Evolutionary conservation across 2,888 invertebrate genomes (phyloP).

Genomic region (Gryllus longicercus): DNA sequence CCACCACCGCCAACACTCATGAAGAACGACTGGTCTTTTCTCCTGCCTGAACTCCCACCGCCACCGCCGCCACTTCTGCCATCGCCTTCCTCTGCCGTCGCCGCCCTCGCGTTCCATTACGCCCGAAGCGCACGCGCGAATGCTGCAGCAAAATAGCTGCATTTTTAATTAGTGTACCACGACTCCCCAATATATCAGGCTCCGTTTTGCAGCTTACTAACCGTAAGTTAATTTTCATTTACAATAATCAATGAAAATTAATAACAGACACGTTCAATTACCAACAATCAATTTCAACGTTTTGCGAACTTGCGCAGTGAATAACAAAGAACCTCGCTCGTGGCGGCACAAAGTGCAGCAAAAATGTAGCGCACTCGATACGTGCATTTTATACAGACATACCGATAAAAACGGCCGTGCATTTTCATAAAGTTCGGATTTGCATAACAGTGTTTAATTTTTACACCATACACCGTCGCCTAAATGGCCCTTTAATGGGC

Average conservation of each 20-base stretch:
- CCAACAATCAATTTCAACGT: neutral
- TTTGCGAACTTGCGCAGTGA: conserved; percentile 2
- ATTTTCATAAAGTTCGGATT: neutral
- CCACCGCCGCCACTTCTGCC: no score
- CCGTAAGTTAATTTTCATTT: neutral
- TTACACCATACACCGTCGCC: no score
- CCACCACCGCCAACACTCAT: no score
- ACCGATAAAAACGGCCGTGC: neutral
- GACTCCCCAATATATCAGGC: neutral
- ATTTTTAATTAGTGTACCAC: conserved; percentile 4
- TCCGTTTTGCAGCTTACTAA: neutral
- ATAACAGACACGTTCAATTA: neutral
- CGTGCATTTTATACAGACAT: neutral
- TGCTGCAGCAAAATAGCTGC: neutral
- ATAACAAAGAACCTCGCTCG: neutral
- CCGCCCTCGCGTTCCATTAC: neutral
- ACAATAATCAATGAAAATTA: conserved; percentile 9
- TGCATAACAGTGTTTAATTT: no score
- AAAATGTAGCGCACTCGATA: neutral
- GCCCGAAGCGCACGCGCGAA: neutral
- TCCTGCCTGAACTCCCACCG: no score
- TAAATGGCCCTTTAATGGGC: no score
- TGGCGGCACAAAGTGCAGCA: neutral
- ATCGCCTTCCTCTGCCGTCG: no score
- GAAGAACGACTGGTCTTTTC: no score